Percentiles rank a stretch among this genome's conserved stretches.
Conservation (phyloP, 1,140 invertebrate species). For the Micrasema minimum region DNA sequence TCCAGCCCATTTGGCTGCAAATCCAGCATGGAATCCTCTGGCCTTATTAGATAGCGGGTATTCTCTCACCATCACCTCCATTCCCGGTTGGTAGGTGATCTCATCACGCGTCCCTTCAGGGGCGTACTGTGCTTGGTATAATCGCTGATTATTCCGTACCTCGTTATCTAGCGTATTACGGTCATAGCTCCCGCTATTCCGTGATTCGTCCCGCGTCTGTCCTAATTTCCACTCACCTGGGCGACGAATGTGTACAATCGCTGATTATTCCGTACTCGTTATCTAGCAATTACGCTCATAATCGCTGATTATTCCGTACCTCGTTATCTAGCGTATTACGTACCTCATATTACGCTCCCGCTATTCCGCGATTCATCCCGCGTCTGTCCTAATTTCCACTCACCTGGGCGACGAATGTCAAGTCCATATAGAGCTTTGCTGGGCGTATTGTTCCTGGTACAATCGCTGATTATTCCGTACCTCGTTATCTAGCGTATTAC, state of each 20-base stretch:
- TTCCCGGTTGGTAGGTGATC: not conserved
- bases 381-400: slow-evolving; percentile 11
- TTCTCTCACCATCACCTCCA: not conserved
- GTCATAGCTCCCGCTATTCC: not conserved
- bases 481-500: not conserved
- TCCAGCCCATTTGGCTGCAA: slow-evolving; percentile 6
- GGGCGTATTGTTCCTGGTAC: not conserved
- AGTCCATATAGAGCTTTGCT: too few relatives aligned
- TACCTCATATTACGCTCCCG: not conserved
- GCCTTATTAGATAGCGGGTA: not conserved
- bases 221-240: slow-evolving; percentile 11
- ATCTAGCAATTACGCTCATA: too few relatives aligned
- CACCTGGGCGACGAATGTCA: too few relatives aligned
- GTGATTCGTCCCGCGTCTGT: not conserved
- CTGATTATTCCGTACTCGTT: too few relatives aligned
- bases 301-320: not conserved
- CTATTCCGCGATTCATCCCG: not conserved
- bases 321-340: not conserved
- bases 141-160: not conserved
- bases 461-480: not conserved
- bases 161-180: not conserved
- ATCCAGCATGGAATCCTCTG: not conserved
- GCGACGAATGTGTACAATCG: not conserved
- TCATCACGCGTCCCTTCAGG: not conserved
- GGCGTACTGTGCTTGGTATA: not conserved